Conservation (phyloP, 2,888 invertebrate species). For the Pollenia amentaria region DNA sequence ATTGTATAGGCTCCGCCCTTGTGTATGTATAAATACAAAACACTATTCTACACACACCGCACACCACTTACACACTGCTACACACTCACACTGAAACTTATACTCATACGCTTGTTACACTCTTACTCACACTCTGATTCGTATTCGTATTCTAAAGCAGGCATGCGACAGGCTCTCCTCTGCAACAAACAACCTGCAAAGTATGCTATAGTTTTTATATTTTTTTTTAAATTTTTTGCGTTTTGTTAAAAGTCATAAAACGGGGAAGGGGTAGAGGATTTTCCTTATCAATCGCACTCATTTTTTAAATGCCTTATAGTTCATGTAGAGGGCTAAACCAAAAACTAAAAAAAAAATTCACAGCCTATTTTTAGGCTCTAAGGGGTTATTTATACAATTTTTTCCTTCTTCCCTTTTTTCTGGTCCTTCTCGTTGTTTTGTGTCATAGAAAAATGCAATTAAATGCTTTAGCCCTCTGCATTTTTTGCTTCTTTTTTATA, state of each 20-base stretch:
- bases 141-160: neutral
- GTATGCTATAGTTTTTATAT: conserved; percentile 45
- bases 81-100: conserved; percentile 8
- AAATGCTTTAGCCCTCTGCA: conserved; percentile 67
- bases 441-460: conserved; percentile 71
- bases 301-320: conserved; percentile 45
- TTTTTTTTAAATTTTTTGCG: conserved; percentile 57
- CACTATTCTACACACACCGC: conserved; percentile 64
- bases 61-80: conserved; percentile 16
- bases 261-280: neutral
- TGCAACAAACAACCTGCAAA: conserved; percentile 49
- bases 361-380: conserved; percentile 72
- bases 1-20: conserved; percentile 72
- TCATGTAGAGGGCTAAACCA: conserved; percentile 18
- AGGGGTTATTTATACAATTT: conserved; percentile 41
- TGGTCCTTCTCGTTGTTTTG: conserved; percentile 33
- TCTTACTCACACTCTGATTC: conserved; percentile 44
- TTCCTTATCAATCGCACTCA: neutral
- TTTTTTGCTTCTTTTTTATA: conserved; percentile 13
- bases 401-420: conserved; percentile 15
- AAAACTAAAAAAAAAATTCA: conserved; percentile 41
- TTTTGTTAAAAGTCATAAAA: conserved; percentile 2
- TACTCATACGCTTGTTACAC: conserved; percentile 11
- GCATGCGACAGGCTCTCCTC: conserved; percentile 38
- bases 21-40: conserved; percentile 59